These are phyloP conservation scores for Ceuthmochares aereus DNA, from an alignment of 2,113 vertebrate genomes.

Conservation along the genomic window DNA sequence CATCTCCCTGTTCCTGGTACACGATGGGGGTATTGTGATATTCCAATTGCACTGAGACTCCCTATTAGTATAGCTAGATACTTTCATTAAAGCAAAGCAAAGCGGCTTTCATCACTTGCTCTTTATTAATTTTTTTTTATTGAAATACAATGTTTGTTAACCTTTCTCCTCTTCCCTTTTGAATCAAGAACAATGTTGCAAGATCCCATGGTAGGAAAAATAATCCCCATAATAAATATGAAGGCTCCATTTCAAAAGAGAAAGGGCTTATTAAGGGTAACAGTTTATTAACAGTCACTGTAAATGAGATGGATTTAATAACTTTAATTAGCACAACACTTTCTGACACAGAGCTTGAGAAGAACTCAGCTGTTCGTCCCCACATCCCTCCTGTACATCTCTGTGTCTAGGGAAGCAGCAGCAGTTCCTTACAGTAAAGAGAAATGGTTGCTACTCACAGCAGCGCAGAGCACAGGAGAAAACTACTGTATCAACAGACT, in stretches of 20 bases:
- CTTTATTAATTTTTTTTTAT: not conserved
- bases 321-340: constrained; percentile 54
- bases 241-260: constrained; percentile 20
- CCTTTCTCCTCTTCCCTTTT: constrained; percentile 3
- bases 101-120: not conserved
- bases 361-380: not conserved
- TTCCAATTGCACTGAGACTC: not conserved
- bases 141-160: not conserved
- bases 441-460: not conserved
- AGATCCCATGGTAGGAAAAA: not conserved
- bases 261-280: constrained; percentile 40
- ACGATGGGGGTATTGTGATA: not conserved
- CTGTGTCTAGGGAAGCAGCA: not conserved
- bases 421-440: not conserved
- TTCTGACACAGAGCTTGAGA: constrained; percentile 35
- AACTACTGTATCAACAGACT: not conserved
- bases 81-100: not conserved
- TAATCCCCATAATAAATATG: constrained; percentile 29
- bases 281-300: constrained; percentile 57
- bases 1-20: not conserved
- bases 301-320: constrained; percentile 48
- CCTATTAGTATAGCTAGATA: not conserved
- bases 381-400: not conserved
- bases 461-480: not conserved
- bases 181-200: constrained; percentile 10